phyloP scores from a whole-genome alignment of 2,797 vertebrate species.

The Mastacembelus armatus region DNA sequence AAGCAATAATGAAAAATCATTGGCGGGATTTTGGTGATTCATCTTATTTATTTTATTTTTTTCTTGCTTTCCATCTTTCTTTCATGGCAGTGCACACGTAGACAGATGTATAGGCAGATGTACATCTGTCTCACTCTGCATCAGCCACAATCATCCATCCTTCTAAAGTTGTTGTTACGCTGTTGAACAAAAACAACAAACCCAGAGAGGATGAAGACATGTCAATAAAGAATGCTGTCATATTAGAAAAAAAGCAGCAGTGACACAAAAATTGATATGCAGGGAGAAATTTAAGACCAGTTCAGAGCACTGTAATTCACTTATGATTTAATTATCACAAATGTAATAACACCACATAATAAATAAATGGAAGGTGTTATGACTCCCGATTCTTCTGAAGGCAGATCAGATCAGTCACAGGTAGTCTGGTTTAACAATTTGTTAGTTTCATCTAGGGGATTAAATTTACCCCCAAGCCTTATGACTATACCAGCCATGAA shows the following conservation, averaged over 20 bases:
- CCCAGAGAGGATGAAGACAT: background rate
- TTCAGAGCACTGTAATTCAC: background rate
- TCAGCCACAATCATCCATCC: conserved; percentile 41
- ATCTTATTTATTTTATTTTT: too few relatives aligned
- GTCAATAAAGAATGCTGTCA: background rate
- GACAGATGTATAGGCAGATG: conserved; percentile 42
- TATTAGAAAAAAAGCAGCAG: background rate
- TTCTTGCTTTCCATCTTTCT: background rate
- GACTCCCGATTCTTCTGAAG: too few relatives aligned
- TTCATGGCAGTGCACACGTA: conserved; percentile 11
- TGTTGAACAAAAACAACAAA: conserved; percentile 10
- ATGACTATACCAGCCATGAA: too few relatives aligned
- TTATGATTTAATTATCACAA: background rate
- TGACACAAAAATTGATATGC: too few relatives aligned
- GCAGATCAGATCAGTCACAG: too few relatives aligned
- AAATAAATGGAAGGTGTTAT: too few relatives aligned
- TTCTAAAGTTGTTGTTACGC: conserved; percentile 31
- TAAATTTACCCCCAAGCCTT: too few relatives aligned
- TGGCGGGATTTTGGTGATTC: conserved; percentile 25
- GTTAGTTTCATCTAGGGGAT: too few relatives aligned
- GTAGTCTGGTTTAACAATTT: too few relatives aligned
- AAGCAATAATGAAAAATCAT: conserved; percentile 44
- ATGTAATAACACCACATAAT: too few relatives aligned
- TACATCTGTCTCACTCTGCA: conserved; percentile 5
- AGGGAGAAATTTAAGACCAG: background rate